A percentile compares a stretch with the other conserved stretches of the same genome.
Evolutionary conservation across 2,113 vertebrate species (phyloP).

Genomic region (Macquaria australasica): DNA sequence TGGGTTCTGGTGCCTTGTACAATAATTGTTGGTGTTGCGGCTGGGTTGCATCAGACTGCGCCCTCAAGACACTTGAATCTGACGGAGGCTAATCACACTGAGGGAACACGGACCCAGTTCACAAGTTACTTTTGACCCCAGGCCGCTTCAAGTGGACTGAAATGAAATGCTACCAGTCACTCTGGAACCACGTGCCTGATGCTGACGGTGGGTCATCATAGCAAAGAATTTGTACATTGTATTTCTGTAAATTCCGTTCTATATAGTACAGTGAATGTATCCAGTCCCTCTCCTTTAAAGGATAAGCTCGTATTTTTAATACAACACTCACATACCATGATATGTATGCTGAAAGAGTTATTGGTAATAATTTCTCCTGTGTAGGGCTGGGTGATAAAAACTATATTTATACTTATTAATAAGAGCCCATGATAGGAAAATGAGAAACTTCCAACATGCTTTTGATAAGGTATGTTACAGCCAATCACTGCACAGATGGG

Average conservation of each 20-base stretch:
- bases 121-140: conserved; percentile 8
- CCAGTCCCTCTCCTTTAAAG: no score
- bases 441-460: no score
- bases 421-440: neutral
- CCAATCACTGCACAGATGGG: no score
- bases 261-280: neutral
- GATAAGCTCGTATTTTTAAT: neutral
- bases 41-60: conserved; percentile 52
- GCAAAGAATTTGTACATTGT: neutral
- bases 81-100: conserved; percentile 14
- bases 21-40: conserved; percentile 35
- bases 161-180: conserved; percentile 13
- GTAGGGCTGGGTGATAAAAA: neutral
- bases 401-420: neutral
- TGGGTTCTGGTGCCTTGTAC: neutral
- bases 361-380: neutral
- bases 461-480: no score
- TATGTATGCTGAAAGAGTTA: neutral
- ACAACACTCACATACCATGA: neutral
- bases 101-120: neutral
- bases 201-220: conserved; percentile 51
- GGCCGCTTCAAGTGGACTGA: conserved; percentile 6
- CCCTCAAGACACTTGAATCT: neutral
- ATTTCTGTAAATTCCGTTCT: no score
- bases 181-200: conserved; percentile 73